These are phyloP conservation scores for Microtus richardsoni DNA, from an alignment of 2,113 vertebrate genomes.

Conservation along the genomic window DNA sequence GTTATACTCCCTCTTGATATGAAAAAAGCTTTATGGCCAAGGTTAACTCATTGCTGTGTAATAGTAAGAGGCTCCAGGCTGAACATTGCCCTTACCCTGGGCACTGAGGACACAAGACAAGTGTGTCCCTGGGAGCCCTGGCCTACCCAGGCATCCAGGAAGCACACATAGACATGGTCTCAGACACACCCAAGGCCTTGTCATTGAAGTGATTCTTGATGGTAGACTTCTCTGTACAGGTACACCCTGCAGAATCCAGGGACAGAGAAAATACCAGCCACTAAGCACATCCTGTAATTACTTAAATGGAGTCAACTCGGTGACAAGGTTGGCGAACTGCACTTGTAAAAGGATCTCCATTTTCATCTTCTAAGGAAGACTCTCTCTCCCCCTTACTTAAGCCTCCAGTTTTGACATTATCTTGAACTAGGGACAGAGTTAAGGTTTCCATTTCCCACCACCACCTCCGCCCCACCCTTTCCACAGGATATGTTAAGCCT, in stretches of 20 bases:
- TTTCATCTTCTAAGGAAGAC: constrained; percentile 37
- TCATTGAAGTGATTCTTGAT: background rate
- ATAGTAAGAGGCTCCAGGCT: background rate
- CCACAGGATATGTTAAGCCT: constrained; percentile 74
- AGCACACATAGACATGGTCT: background rate
- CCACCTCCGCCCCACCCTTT: constrained; percentile 12
- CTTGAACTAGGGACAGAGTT: constrained; percentile 68
- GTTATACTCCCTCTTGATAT: background rate
- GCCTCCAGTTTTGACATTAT: constrained; percentile 61
- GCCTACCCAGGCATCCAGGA: accelerated
- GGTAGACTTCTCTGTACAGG: background rate
- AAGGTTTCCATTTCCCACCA: constrained; percentile 64
- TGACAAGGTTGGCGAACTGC: background rate
- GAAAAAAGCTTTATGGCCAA: background rate
- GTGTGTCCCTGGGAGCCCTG: background rate
- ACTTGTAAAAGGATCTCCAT: constrained; percentile 1
- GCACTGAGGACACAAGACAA: background rate
- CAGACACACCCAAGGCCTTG: background rate
- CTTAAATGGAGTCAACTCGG: background rate
- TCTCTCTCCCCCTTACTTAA: background rate
- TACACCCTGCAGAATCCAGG: background rate
- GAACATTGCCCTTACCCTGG: background rate
- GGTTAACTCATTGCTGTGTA: background rate
- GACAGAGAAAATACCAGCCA: background rate
- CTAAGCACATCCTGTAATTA: background rate